Base-by-base conservation (phyloP, 1,140 invertebrate species). In the Rhopalosiphum padi region DNA sequence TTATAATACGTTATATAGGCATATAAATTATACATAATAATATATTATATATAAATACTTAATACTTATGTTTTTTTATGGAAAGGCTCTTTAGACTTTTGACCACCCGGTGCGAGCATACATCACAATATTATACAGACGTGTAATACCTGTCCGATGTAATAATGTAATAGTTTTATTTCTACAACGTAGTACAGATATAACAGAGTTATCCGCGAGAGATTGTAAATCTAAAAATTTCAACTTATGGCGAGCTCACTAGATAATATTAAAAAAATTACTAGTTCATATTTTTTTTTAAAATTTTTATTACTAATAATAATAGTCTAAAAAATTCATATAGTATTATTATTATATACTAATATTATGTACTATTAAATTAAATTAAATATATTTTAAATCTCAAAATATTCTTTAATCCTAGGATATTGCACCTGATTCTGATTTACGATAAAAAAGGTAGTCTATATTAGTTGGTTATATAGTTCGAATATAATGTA, bases 81-180 rank as follows among this genome's bases (percentile, higher is more conserved):
- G 46, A 88, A 87, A 87, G 18, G 43, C 30, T 48, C 46, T 88
- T 48, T 51, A n/a, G 41, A 21, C 22, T 46, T 48, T 48, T 48
- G 46, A 88, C 86, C 86, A 22, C 86, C 86, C 46, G 86, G 86
- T 25, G 86, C 1, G 86, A n/a, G 30, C 18, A 88, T 88, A 88
- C 86, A 48, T 88, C 46, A 88, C 30, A 46, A 77, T 77, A 77
- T 6, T 25, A 83, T 83, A 83, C 35, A 37, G 35, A 37, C 77
- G 68, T n/a, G 0, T n/a, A 8, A 37, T 46, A 46, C 25, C 41
- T 86, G 85, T 86, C 25, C 35, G 77, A 82, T 25, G 11, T n/a
- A 51, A 51, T 15, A n/a, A n/a, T 35, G 15, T 77, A 77, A 30
- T 68, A 68, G 15, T 68, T 25, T 25, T 60, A 9, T 68, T n/a